Evolutionary conservation across 1,140 invertebrate species (phyloP), one percentile per base, ranked within the genome.

Genomic region (Meloidogyne exigua): DNA sequence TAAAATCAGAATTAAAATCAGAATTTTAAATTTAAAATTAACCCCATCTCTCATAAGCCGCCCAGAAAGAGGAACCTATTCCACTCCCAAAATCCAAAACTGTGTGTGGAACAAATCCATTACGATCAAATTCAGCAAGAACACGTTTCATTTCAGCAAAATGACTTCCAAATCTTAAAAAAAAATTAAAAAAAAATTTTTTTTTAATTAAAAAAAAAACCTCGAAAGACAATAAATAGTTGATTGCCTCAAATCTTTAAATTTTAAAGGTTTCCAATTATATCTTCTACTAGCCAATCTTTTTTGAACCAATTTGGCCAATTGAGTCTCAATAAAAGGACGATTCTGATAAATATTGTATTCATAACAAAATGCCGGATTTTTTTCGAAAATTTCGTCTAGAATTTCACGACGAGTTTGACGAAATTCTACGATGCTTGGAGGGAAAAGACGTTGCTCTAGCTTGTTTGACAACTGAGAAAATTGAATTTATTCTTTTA

Each of bases 191-290:
- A 26, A 62, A 39, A 44, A n/a, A n/a, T n/a, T n/a, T n/a, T n/a
- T n/a, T n/a, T n/a, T 73, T 11, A 21, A 68, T 13, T 44, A 39
- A 42, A 25, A 15, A 79, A 70, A 63, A 25, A 21, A 82, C 80
- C 75, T 63, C 49, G 80, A 75, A 11, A 83, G 68, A 18, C 83
- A 83, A 65, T 81, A 84, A 18, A 72, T 44, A n/a, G 76, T 77
- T 13, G 79, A 66, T 36, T 82, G 39, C 66, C 84, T 84, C 15
- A 65, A 49, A 26, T 23, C 63, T 39, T 79, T 62, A 66, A 84
- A 81, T 23, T 68, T 78, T 28, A 84, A 44, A 23, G 83, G 79
- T 70, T 82, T 83, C 83, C 83, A 84, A 44, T 85, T 85, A 71
- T 81, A 85, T 23, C 79, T 64, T n/a, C 62, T 36, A 57, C 42